Conservation (phyloP, 2,113 vertebrate species). For the Eublepharis macularius region DNA sequence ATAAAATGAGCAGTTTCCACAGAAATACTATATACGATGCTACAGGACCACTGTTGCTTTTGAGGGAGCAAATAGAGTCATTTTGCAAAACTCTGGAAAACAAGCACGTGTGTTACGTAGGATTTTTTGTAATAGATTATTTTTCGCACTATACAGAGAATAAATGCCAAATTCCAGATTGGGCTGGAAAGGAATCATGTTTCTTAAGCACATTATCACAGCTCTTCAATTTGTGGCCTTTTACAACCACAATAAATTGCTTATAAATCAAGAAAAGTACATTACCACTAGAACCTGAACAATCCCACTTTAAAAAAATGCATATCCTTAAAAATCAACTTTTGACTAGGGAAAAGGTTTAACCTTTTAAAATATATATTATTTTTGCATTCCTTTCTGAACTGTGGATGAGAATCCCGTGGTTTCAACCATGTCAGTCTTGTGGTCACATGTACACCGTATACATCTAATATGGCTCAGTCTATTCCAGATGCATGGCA, state of each 20-base stretch:
- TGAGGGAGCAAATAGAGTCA: slow-evolving; percentile 4
- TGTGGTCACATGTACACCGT: not conserved
- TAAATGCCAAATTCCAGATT: slow-evolving; percentile 42
- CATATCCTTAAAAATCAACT: slow-evolving; percentile 47
- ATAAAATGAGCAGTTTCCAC: slow-evolving; percentile 13
- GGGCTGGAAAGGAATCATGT: slow-evolving; percentile 17
- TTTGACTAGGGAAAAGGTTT: slow-evolving; percentile 43
- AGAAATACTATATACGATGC: not conserved
- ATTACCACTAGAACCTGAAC: slow-evolving; percentile 43
- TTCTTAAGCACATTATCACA: slow-evolving; percentile 33
- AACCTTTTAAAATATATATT: slow-evolving; percentile 29
- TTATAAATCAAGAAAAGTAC: slow-evolving; percentile 49
- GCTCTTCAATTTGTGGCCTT: slow-evolving; percentile 53
- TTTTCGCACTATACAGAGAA: slow-evolving; percentile 23
- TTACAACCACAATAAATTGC: slow-evolving; percentile 56
- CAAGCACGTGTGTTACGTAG: slow-evolving; percentile 15
- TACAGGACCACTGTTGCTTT: not conserved
- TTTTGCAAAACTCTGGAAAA: slow-evolving; percentile 11
- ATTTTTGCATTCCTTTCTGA: not conserved
- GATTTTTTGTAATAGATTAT: not conserved
- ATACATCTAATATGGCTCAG: not conserved
- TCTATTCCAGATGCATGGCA: not conserved
- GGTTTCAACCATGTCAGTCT: not conserved
- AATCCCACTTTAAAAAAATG: slow-evolving; percentile 24
- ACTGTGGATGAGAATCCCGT: not conserved